phyloP scores from a whole-genome alignment of 2,113 vertebrate genomes.

The Cricetomys ansorgei region DNA sequence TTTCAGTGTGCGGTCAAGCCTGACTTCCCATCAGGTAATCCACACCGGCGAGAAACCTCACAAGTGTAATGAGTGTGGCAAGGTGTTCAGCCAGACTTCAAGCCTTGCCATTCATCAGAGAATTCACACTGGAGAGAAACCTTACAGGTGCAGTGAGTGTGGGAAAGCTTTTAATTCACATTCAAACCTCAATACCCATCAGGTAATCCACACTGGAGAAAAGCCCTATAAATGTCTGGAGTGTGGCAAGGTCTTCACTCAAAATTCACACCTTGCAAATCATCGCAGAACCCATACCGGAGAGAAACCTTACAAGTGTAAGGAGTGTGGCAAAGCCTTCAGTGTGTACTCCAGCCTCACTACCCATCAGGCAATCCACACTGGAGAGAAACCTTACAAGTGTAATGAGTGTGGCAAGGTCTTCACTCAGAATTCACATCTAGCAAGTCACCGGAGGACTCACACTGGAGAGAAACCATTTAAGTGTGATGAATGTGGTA shows the following conservation, averaged over 20 bases:
- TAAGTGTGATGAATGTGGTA: too few species aligned
- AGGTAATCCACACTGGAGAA: constrained; percentile 26
- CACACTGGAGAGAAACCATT: too few species aligned
- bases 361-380: too few species aligned
- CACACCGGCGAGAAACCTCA: constrained; percentile 76
- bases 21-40: constrained; percentile 73
- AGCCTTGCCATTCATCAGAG: constrained; percentile 74
- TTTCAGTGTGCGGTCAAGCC: constrained; percentile 70
- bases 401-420: too few species aligned
- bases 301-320: too few species aligned
- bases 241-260: constrained; percentile 45
- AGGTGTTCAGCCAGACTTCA: constrained; percentile 74
- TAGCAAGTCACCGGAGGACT: too few species aligned
- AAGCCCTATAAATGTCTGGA: constrained; percentile 41
- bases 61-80: constrained; percentile 57
- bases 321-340: too few species aligned
- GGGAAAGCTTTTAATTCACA: constrained; percentile 51
- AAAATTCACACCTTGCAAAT: constrained; percentile 48
- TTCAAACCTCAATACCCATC: constrained; percentile 45
- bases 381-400: too few species aligned
- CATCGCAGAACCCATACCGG: too few species aligned
- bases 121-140: constrained; percentile 53
- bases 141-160: constrained; percentile 22
- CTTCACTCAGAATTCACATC: too few species aligned
- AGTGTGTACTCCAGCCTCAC: too few species aligned